Evolutionary conservation across 1,140 invertebrate species (phyloP), one percentile per base, ranked within the genome.

Genomic region (Rhyzopertha dominica): DNA sequence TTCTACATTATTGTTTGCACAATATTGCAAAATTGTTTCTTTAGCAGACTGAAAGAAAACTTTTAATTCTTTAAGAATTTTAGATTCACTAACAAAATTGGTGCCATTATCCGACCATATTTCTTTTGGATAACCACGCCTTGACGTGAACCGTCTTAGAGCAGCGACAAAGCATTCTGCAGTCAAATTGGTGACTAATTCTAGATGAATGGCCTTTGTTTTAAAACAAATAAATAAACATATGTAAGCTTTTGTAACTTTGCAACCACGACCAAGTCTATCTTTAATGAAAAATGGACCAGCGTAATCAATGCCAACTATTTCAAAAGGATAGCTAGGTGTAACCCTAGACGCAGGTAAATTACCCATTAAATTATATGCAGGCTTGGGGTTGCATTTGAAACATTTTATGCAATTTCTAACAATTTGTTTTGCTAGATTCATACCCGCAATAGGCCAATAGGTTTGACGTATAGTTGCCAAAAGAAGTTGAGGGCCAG

Each of bases 131-230:
- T 41, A 37, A 16, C 65, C 61, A 35, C 66, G 13, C n/a, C 58
- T 30, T 16, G 49, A 9, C 7, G 56, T 49, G 37, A 69, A 69
- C 18, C 62, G 29, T 14, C 35, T 20, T 14, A 69, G 56, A 16
- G 53, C 44, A 26, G 50, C 30, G 0, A 65, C 7, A 42, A 65
- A 63, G 10, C 42, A 41, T 18, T 42, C 36, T 5, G 36, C 41
- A n/a, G 40, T 48, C 12, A 55, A 23, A 24, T 54, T 52, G 17
- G 44, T 23, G 7, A 51, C 49, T 5, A 63, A 31, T 35, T 71
- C 68, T 28, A 70, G 37, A 48, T 68, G 61, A 7, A 66, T 48
- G 16, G 58, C 59, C 29, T 59, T 59, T 9, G 41, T 54, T 17
- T 32, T 20, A 31, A 65, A 43, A 46, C 56, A 65, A 19, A 62